A percentile compares a stretch with the other conserved stretches of the same genome.
These are phyloP conservation scores for Amphipoea lucens DNA, from an alignment of 2,888 invertebrate species.

Conservation along the genomic window DNA sequence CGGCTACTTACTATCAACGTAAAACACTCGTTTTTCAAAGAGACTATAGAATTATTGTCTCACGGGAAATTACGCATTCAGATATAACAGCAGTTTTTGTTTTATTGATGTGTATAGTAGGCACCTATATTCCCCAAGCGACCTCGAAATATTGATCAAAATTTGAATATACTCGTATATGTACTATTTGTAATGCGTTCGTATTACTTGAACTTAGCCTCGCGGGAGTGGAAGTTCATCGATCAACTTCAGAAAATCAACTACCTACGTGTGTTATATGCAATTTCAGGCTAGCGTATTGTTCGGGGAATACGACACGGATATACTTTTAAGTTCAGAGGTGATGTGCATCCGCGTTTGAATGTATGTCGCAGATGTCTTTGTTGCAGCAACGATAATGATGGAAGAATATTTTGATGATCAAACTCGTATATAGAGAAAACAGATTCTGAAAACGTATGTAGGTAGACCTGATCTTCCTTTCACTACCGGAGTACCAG, in stretches of 20 bases:
- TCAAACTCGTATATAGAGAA: too few species aligned
- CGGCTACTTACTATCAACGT: slow-evolving; percentile 52
- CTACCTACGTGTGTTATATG: slow-evolving; percentile 26
- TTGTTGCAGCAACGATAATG: neutral
- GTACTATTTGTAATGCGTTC: slow-evolving; percentile 34
- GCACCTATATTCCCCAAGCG: slow-evolving; percentile 50
- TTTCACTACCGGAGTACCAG: neutral
- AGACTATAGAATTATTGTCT: slow-evolving; percentile 68
- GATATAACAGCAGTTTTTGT: slow-evolving; percentile 64
- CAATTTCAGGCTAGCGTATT: slow-evolving; percentile 34
- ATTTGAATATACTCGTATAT: slow-evolving; percentile 32
- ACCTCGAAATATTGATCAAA: slow-evolving; percentile 54
- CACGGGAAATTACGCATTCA: slow-evolving; percentile 81
- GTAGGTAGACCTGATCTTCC: neutral
- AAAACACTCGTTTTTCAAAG: slow-evolving; percentile 64
- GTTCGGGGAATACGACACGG: slow-evolving; percentile 31
- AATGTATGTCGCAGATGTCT: neutral
- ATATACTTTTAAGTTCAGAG: slow-evolving; percentile 10
- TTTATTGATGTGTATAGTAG: slow-evolving; percentile 51
- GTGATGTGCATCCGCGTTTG: neutral
- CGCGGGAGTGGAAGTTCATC: slow-evolving; percentile 42
- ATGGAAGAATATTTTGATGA: neutral
- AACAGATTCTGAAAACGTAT: neutral
- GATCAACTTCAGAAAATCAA: slow-evolving; percentile 62
- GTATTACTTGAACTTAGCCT: slow-evolving; percentile 45